Evolutionary conservation across 2,888 invertebrate species (phyloP).

Genomic region (Thera britannica): DNA sequence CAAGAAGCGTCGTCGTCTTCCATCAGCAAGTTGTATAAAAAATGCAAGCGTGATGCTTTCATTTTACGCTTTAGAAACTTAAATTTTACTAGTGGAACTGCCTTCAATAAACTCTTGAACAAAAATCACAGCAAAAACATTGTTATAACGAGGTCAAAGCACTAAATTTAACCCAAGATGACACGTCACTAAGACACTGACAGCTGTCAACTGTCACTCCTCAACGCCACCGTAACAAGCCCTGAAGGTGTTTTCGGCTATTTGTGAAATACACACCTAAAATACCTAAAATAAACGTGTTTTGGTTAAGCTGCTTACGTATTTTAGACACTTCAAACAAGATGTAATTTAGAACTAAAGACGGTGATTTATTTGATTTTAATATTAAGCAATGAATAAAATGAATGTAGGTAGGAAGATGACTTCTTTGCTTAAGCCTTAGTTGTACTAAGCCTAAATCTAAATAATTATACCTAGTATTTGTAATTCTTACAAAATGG

Average conservation of each 20-base stretch:
- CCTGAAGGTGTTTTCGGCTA: constrained; percentile 10
- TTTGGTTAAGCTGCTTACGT: constrained; percentile 19
- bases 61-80: no score
- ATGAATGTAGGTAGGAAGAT: not conserved
- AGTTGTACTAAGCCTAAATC: no score
- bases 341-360: constrained; percentile 1
- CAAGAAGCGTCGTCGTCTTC: no score
- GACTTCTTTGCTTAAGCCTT: no score
- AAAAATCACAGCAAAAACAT: no score
- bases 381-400: not conserved
- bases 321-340: constrained; percentile 10
- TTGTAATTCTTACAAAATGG: no score
- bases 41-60: no score
- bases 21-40: no score
- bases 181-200: constrained; percentile 12
- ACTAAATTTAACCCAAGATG: not conserved
- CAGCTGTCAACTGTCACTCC: constrained; percentile 28
- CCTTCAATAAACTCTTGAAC: no score
- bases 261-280: constrained; percentile 23
- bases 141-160: no score
- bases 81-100: no score
- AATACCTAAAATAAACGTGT: constrained; percentile 28
- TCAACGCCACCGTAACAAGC: constrained; percentile 28
- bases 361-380: constrained; percentile 1
- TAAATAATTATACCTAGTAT: no score